Percentiles rank a stretch among this genome's conserved stretches.
phyloP scores from a whole-genome alignment of 2,797 vertebrate species.

The Falco biarmicus region DNA sequence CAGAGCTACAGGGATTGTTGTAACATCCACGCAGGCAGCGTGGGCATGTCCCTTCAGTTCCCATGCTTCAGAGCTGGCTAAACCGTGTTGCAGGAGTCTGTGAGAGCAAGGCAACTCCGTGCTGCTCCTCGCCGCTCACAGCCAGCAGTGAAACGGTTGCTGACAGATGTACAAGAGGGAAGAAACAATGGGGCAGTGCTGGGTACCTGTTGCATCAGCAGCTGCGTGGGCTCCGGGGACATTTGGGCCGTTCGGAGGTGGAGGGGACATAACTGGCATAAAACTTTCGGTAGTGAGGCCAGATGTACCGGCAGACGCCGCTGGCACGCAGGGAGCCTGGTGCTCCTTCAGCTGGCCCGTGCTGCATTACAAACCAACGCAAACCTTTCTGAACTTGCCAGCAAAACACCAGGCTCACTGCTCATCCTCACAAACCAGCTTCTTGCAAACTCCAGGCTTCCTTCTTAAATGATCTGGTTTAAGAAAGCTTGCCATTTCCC shows the following conservation, averaged over 20 bases:
- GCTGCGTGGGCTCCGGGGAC: neutral
- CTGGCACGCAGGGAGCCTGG: accelerated
- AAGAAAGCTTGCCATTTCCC: neutral
- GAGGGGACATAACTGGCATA: neutral
- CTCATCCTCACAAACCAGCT: neutral
- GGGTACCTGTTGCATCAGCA: neutral
- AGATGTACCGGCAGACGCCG: accelerated
- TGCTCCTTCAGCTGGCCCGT: neutral
- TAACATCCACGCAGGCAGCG: neutral
- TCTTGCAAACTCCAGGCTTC: neutral
- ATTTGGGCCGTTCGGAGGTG: neutral
- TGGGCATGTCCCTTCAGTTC: neutral
- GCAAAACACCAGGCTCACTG: neutral
- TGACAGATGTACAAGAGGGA: neutral
- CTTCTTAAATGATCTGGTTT: neutral
- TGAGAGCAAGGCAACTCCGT: accelerated
- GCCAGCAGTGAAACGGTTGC: accelerated
- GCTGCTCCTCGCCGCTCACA: accelerated
- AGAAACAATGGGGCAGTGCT: accelerated
- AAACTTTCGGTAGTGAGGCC: neutral
- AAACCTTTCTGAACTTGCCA: neutral
- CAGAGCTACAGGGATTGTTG: neutral
- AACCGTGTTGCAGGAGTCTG: accelerated
- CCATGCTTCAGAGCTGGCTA: neutral
- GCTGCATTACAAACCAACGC: neutral